Percentiles rank a stretch among this genome's conserved stretches.
phyloP scores from a whole-genome alignment of 2,888 invertebrate species.

The Sicus ferrugineus region DNA sequence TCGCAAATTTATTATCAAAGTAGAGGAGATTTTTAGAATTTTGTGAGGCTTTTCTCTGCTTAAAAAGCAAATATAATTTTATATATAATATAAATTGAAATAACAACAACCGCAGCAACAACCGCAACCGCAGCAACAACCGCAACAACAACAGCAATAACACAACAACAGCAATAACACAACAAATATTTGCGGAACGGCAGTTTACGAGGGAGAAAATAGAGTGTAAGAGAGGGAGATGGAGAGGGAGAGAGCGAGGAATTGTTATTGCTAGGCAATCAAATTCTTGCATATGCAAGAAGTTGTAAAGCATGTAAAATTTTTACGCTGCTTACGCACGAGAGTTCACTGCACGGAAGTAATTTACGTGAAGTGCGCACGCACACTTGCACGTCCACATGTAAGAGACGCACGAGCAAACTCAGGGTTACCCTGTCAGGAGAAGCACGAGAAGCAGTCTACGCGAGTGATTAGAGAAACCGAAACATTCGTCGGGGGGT shows the following conservation, averaged over 20 bases:
- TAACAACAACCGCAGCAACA: no score
- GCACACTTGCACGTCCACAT: background rate
- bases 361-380: constrained; percentile 52
- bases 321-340: constrained; percentile 58
- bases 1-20: no score
- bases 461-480: no score
- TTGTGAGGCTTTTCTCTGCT: no score
- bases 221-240: background rate
- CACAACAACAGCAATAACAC: background rate
- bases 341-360: constrained; percentile 62
- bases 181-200: background rate
- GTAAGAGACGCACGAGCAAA: background rate
- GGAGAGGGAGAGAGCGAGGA: background rate
- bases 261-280: background rate
- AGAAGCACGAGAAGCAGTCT: no score
- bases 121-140: no score
- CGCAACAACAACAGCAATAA: background rate
- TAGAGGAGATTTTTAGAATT: no score
- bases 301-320: background rate
- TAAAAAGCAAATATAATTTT: background rate
- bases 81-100: background rate
- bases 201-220: background rate
- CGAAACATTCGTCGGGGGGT: no score
- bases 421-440: no score
- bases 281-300: background rate